Evolutionary conservation across 2,888 invertebrate genomes (phyloP), one percentile per base, ranked within the genome.

Genomic region (Notocelia uddmanniana): DNA sequence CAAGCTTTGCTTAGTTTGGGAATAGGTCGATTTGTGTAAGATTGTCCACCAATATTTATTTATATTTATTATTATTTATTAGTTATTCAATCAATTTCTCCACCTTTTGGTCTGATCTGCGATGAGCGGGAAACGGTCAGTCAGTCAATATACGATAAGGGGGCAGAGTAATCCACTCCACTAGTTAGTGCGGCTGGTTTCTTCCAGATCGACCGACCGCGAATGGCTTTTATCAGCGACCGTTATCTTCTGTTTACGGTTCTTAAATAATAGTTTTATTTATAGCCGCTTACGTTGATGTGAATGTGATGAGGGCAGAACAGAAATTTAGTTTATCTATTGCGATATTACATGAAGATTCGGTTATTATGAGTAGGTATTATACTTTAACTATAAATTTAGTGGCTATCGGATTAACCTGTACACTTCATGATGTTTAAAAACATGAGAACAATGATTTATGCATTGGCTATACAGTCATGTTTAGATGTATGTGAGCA

Each of bases 251-350:
- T 67, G 60, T 60, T 67, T 45, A 52, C 34, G 19, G n/a, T 67
- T 57, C 37, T 54, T 26, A 34, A 71, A 71, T 66, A 41, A 50
- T n/a, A 50, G 41, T 23, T 18, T 66, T 71, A 67, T 60, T 67
- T 45, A 60, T 71, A 64, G 57, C 41, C 26, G 23, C 19, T 55
- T 18, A 57, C 8, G 10, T 50, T 26, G 62, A 55, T 48, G 45
- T 21, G 19, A 41, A 13, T 58, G 6, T 31, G 18, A n/a, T 5
- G 45, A n/a, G n/a, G 45, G 45, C 6, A 37, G 45, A 45, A 37
- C 11, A 3, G n/a, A n/a, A n/a, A n/a, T n/a, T n/a, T n/a, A n/a
- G 6, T 45, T 45, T 45, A 45, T 45, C 41, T 45, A 45, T 31
- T 45, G 45, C 45, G n/a, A n/a, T 41, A 15, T 5, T 13, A 15